Percentiles rank a stretch among this genome's conserved stretches.
phyloP scores from a whole-genome alignment of 2,113 vertebrate genomes.

The crab-eating macaque (Macaca fascicularis) region DNA sequence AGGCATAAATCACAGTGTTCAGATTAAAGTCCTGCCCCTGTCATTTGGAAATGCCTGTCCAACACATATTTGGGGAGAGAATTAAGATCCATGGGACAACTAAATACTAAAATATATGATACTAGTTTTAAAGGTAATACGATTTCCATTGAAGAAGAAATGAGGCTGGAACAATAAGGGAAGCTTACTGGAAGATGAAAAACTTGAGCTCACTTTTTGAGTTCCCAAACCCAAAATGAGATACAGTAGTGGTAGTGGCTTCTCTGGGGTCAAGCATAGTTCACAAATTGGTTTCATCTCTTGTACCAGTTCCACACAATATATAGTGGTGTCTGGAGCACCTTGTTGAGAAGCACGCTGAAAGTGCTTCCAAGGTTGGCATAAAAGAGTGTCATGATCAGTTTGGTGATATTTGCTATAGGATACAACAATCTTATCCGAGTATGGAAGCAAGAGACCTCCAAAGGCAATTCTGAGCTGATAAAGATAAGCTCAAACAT shows the following conservation, averaged over 20 bases:
- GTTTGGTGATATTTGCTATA: conserved; percentile 9
- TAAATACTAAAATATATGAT: background rate
- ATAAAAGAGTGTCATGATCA: background rate
- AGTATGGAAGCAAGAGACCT: background rate
- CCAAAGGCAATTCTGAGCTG: conserved; percentile 38
- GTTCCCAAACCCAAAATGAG: conserved; percentile 1
- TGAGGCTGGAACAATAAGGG: background rate
- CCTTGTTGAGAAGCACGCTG: background rate
- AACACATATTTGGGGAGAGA: background rate
- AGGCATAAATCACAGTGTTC: background rate
- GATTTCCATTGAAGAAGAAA: background rate
- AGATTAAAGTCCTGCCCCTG: background rate
- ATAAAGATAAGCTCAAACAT: conserved; percentile 50
- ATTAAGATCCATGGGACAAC: conserved; percentile 40
- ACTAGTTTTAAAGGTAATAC: conserved; percentile 1
- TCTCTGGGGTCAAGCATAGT: conserved; percentile 32
- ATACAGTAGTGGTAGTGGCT: background rate
- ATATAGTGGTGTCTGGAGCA: conserved; percentile 2
- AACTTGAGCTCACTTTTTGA: background rate
- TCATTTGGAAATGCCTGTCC: conserved; percentile 5
- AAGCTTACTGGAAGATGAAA: background rate
- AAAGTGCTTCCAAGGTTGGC: conserved; percentile 7
- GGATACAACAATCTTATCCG: conserved; percentile 9
- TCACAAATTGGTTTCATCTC: conserved; percentile 44
- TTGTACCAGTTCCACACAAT: conserved; percentile 41